Conservation (phyloP, 1,140 invertebrate genomes). For the Stratiolaelaps scimitus region DNA sequence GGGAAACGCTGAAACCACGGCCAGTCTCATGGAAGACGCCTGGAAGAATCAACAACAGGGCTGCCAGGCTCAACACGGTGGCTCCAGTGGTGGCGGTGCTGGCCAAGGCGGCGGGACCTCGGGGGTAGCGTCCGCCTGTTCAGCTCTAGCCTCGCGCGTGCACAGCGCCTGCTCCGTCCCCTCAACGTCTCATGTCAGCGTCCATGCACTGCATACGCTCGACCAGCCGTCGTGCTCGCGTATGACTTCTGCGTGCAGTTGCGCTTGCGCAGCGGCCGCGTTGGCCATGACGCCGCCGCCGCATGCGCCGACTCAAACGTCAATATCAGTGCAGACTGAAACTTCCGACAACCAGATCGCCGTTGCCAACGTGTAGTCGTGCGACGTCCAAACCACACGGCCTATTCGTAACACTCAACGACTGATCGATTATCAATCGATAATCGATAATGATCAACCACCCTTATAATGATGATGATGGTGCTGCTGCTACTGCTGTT, state of each 20-base stretch:
- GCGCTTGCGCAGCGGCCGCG: slow-evolving; percentile 20
- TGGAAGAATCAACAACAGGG: slow-evolving; percentile 27
- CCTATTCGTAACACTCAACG: background rate
- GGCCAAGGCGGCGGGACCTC: too few relatives aligned
- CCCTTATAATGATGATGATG: too few relatives aligned
- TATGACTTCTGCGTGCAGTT: slow-evolving; percentile 18
- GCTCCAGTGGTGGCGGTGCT: too few relatives aligned
- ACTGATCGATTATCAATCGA: too few relatives aligned
- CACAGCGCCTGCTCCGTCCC: slow-evolving; percentile 1
- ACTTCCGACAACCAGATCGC: slow-evolving; percentile 21
- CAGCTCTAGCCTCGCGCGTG: slow-evolving; percentile 5
- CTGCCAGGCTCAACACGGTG: too few relatives aligned
- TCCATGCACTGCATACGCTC: slow-evolving; percentile 9
- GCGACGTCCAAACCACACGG: background rate
- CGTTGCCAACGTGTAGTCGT: slow-evolving; percentile 13
- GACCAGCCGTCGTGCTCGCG: slow-evolving; percentile 25
- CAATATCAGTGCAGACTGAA: slow-evolving; percentile 18
- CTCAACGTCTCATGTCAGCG: too few relatives aligned
- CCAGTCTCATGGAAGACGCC: slow-evolving; percentile 24
- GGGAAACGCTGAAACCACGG: slow-evolving; percentile 21
- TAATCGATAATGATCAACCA: too few relatives aligned
- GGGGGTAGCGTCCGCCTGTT: background rate
- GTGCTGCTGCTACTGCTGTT: too few relatives aligned
- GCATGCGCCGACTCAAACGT: background rate
- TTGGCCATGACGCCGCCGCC: slow-evolving; percentile 19